phyloP scores from a whole-genome alignment of 1,140 invertebrate genomes.

The Neodiprion fabricii region DNA sequence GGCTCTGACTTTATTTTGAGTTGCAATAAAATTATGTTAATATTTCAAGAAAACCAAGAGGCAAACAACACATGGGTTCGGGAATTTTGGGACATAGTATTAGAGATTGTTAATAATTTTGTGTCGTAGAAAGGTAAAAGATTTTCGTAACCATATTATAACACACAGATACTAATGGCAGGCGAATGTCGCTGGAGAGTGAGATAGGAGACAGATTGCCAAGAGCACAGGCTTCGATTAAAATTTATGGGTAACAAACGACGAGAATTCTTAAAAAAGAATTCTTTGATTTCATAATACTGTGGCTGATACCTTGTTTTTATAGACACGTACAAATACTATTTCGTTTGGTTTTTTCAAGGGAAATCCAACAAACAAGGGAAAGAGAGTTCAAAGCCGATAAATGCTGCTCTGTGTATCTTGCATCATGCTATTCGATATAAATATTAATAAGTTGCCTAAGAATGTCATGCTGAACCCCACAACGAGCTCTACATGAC shows the following conservation, averaged over 20 bases:
- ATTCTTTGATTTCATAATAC: background rate
- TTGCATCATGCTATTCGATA: background rate
- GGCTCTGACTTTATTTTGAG: background rate
- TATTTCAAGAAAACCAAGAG: slow-evolving; percentile 50
- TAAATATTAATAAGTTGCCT: background rate
- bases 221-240: background rate
- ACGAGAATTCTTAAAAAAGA: background rate
- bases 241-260: background rate
- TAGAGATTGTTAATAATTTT: slow-evolving; percentile 33
- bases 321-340: too few relatives aligned
- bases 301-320: too few relatives aligned
- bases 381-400: too few relatives aligned
- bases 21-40: slow-evolving; percentile 10
- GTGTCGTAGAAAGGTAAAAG: slow-evolving; percentile 23
- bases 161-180: background rate
- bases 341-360: too few relatives aligned
- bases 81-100: slow-evolving; percentile 22
- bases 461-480: slow-evolving; percentile 1
- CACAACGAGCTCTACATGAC: background rate
- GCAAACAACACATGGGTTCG: slow-evolving; percentile 46
- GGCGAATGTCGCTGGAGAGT: too few relatives aligned
- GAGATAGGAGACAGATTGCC: background rate
- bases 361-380: too few relatives aligned
- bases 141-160: background rate
- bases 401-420: too few relatives aligned